Percentiles rank a stretch among this genome's conserved stretches.
These are phyloP conservation scores for Drosophila lowei DNA, from an alignment of 1,140 invertebrate species.

Conservation along the genomic window DNA sequence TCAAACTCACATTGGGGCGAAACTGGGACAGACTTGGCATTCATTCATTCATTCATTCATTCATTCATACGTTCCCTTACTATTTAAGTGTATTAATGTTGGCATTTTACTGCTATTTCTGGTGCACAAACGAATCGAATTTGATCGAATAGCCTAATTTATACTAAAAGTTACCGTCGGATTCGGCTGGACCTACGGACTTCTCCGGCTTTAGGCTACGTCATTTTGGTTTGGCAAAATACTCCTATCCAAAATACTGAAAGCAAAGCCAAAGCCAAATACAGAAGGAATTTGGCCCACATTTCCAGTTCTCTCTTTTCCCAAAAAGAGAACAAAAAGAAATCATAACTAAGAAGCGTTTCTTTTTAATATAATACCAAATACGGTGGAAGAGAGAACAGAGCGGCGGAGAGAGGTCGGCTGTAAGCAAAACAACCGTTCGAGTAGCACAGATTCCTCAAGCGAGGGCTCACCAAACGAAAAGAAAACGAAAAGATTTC, in stretches of 20 bases:
- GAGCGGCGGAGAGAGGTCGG: neutral
- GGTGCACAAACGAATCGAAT: neutral
- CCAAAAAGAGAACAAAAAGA: constrained; percentile 12
- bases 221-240: constrained; percentile 23
- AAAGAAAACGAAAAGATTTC: constrained; percentile 79
- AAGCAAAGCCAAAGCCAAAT: constrained; percentile 9
- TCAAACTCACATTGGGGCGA: too few species aligned
- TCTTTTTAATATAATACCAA: constrained; percentile 51
- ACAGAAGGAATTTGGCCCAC: constrained; percentile 38
- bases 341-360: constrained; percentile 45
- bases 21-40: constrained; percentile 17
- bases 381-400: constrained; percentile 13
- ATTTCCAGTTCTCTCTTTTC: constrained; percentile 14
- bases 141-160: constrained; percentile 58
- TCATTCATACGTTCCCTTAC: constrained; percentile 13
- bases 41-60: constrained; percentile 18
- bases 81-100: constrained; percentile 33
- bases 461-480: constrained; percentile 12
- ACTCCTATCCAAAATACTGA: constrained; percentile 22
- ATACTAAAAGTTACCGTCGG: constrained; percentile 40
- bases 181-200: constrained; percentile 3
- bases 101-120: constrained; percentile 29
- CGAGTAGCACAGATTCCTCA: constrained; percentile 62
- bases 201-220: neutral
- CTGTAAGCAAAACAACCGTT: constrained; percentile 61